Percentiles rank a stretch among this genome's conserved stretches.
phyloP scores from a whole-genome alignment of 1,140 invertebrate genomes.

The Venustaconcha ellipsiformis region DNA sequence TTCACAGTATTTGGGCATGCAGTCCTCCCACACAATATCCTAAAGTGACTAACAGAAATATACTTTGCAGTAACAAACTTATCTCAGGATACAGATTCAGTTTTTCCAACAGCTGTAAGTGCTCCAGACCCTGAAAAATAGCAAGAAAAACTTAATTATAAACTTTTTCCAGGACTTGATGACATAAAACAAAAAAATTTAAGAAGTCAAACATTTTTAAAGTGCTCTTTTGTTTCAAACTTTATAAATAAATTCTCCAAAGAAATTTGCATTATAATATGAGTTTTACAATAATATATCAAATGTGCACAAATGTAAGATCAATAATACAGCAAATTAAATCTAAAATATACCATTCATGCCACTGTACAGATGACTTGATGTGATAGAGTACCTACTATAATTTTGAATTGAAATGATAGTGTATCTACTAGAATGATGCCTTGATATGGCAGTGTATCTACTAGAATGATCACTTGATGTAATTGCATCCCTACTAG shows the following conservation, averaged over 20 bases:
- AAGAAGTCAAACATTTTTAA: not conserved
- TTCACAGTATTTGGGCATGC: too few species aligned
- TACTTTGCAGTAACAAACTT: not conserved
- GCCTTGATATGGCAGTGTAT: too few species aligned
- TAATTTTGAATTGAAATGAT: too few species aligned
- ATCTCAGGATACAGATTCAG: slow-evolving; percentile 67
- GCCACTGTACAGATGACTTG: too few species aligned
- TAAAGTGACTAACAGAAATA: slow-evolving; percentile 2
- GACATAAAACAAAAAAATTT: not conserved
- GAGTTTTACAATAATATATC: not conserved
- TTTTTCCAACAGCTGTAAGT: slow-evolving; percentile 65
- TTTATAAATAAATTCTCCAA: not conserved
- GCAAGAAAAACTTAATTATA: not conserved
- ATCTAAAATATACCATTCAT: too few species aligned
- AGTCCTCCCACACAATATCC: not conserved
- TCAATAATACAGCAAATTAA: not conserved
- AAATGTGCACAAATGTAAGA: too few species aligned
- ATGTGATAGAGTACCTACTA: too few species aligned
- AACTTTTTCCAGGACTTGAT: not conserved
- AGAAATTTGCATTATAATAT: not conserved
- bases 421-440: too few species aligned
- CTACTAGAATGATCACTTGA: too few species aligned
- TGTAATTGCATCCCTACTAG: too few species aligned
- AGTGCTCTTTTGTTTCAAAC: not conserved
- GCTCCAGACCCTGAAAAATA: slow-evolving; percentile 65